These are phyloP conservation scores for Anhinga anhinga DNA, from an alignment of 2,113 vertebrate species.

Conservation along the genomic window DNA sequence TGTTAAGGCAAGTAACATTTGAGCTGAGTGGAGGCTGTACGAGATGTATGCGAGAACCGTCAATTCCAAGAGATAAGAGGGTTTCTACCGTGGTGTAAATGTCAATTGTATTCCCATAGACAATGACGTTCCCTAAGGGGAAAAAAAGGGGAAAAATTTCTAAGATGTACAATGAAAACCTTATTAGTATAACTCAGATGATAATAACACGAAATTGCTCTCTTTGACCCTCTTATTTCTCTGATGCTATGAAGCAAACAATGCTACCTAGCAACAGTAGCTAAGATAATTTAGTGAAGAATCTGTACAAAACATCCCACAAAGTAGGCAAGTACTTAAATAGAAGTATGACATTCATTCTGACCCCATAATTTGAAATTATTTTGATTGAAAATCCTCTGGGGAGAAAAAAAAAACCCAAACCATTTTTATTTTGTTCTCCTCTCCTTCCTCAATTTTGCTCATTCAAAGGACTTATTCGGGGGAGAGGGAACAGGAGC, in stretches of 20 bases:
- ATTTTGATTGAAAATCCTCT: conserved; percentile 59
- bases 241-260: conserved; percentile 75
- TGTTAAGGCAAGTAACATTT: conserved; percentile 64
- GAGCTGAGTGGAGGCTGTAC: conserved; percentile 70
- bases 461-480: background rate
- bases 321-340: conserved; percentile 77
- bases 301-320: conserved; percentile 77
- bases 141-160: background rate
- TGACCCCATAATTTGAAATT: conserved; percentile 66
- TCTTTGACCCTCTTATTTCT: conserved; percentile 70
- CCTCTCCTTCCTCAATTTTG: background rate
- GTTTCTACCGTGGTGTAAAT: conserved; percentile 79
- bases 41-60: conserved; percentile 78
- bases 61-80: conserved; percentile 79
- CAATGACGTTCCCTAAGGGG: conserved; percentile 80
- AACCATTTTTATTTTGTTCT: conserved; percentile 9
- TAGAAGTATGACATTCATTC: conserved; percentile 68
- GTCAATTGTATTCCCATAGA: conserved; percentile 88
- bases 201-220: conserved; percentile 72
- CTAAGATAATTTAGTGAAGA: conserved; percentile 79
- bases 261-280: conserved; percentile 79
- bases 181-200: conserved; percentile 70
- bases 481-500: background rate
- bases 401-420: background rate
- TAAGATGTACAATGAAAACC: conserved; percentile 57